Percentiles rank a stretch among this genome's conserved stretches.
phyloP scores from a whole-genome alignment of 2,888 invertebrate genomes.

The Cynaeus angustus region DNA sequence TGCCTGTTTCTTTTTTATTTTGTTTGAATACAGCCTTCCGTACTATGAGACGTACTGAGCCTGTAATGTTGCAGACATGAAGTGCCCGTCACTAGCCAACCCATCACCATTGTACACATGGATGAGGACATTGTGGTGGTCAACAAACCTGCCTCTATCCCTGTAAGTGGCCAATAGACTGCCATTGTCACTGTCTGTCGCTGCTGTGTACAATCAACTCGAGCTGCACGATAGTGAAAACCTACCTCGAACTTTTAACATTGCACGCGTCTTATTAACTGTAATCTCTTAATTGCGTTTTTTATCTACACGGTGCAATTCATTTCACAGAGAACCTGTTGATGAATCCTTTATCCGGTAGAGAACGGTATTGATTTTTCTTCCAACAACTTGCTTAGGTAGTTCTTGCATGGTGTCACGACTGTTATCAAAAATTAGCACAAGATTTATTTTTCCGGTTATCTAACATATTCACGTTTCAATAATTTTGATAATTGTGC shows the following conservation, averaged over 20 bases:
- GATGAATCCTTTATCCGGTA: slow-evolving; percentile 38
- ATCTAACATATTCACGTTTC: neutral
- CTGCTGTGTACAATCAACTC: slow-evolving; percentile 23
- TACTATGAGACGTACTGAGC: slow-evolving; percentile 61
- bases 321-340: slow-evolving; percentile 36
- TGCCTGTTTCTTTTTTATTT: slow-evolving; percentile 35
- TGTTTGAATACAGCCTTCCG: slow-evolving; percentile 46
- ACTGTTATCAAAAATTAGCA: neutral
- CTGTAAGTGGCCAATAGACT: slow-evolving; percentile 95
- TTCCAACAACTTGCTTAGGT: slow-evolving; percentile 21
- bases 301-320: slow-evolving; percentile 24
- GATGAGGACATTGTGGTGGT: slow-evolving; percentile 99
- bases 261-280: slow-evolving; percentile 35
- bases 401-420: slow-evolving; percentile 26
- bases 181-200: slow-evolving; percentile 73
- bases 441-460: neutral
- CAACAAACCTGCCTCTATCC: slow-evolving; percentile 99
- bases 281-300: slow-evolving; percentile 4
- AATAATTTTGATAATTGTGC: too few species aligned
- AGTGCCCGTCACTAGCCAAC: slow-evolving; percentile 97
- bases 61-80: slow-evolving; percentile 91
- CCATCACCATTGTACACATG: slow-evolving; percentile 97
- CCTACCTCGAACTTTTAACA: slow-evolving; percentile 18
- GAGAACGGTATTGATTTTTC: slow-evolving; percentile 40
- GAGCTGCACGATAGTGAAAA: slow-evolving; percentile 24